Evolutionary conservation across 2,888 invertebrate species (phyloP), one percentile per base, ranked within the genome.

Genomic region (Timema cristinae): DNA sequence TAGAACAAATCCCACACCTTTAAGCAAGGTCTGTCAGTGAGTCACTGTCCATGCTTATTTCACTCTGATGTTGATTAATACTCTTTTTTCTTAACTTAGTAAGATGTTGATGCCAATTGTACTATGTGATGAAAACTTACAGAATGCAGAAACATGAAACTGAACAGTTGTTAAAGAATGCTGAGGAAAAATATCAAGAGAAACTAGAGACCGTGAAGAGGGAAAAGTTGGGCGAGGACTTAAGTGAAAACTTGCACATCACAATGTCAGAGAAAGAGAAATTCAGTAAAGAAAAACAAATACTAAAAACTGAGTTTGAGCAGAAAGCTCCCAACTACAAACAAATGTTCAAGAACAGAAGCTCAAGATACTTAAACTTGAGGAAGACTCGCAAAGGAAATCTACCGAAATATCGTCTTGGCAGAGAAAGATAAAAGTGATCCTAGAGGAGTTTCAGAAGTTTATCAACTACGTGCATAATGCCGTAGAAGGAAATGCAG

Each of bases 401-500:
- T 16, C 11, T 15, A 66, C 51, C 1, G n/a, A 66, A 7, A 51
- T 32, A 15, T 68, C 72, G 15, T 73, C 81, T 7, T 79, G 83
- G 59, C 80, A 84, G 76, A 77, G 77, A 50, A 82, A 81, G 74
- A 72, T 84, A 8, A 69, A 77, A 52, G 79, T 81, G 70, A 80
- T 84, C 52, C 77, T 82, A n/a, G 78, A 78, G 16, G 82, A 85
- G 74, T 85, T 84, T 77, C 84, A 84, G 76, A 85, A 84, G 75
- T 85, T 85, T 75, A 84, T 86, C 52, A 81, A 84, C 76, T 84
- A 82, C 74, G 81, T 83, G 7, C 79, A 86, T 54, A 78, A 79
- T 56, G 79, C 83, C 0, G 76, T 81, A 6, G 85, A 86, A 2
- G 83, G 83, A 0, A 85, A 85, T 76, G 84, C 84, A 0, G 83